phyloP scores from a whole-genome alignment of 2,888 invertebrate genomes.

The Halictus ligatus region DNA sequence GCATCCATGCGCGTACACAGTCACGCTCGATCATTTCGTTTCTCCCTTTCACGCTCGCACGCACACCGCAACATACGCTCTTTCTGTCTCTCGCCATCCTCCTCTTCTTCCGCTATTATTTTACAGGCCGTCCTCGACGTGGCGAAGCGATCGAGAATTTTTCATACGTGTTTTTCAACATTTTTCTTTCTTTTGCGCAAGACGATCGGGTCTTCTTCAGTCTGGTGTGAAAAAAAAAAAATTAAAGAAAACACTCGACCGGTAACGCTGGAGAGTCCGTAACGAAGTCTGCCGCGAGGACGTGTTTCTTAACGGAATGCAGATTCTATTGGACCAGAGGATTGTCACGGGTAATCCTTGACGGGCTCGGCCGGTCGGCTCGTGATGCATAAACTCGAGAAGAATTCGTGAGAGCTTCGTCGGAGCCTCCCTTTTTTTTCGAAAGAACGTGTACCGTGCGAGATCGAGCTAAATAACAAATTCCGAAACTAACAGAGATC shows the following conservation, averaged over 20 bases:
- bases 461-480: slow-evolving; percentile 21
- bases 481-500: slow-evolving; percentile 20
- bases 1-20: not conserved
- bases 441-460: slow-evolving; percentile 12
- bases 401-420: not conserved
- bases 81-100: not conserved
- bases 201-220: not conserved
- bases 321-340: slow-evolving; percentile 18
- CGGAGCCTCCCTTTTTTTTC: not conserved
- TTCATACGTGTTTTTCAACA: not conserved
- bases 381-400: slow-evolving; percentile 1
- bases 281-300: not conserved
- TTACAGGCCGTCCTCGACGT: not conserved
- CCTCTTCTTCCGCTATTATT: not conserved
- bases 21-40: not conserved
- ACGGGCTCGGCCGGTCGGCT: not conserved
- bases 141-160: slow-evolving; percentile 17
- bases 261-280: slow-evolving; percentile 9
- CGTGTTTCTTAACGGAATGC: slow-evolving; percentile 21
- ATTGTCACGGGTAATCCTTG: slow-evolving; percentile 11
- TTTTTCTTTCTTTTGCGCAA: not conserved
- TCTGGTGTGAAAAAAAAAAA: not conserved
- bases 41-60: not conserved
- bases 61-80: not conserved
- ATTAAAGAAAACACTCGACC: not conserved